Percentiles rank a stretch among this genome's conserved stretches.
These are phyloP conservation scores for Taxidea taxus DNA, from an alignment of 2,113 vertebrate species.

Conservation along the genomic window DNA sequence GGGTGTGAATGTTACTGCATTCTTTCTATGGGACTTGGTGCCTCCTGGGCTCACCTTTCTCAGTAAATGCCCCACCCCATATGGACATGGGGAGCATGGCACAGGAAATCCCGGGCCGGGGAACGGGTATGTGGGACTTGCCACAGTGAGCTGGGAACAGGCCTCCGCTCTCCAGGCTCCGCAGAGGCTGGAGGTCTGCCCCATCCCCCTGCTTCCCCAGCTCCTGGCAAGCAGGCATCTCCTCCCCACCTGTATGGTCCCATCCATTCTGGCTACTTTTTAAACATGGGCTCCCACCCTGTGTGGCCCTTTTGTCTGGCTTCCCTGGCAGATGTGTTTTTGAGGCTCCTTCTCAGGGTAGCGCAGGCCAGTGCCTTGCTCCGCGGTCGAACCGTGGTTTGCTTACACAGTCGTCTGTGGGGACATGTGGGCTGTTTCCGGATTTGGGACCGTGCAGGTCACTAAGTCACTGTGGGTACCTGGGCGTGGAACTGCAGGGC, in stretches of 20 bases:
- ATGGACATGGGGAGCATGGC: neutral
- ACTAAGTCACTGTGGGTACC: neutral
- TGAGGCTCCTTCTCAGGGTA: neutral
- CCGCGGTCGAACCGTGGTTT: neutral
- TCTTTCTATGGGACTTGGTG: neutral
- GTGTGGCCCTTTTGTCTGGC: neutral
- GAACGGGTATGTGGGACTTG: neutral
- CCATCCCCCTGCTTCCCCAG: neutral
- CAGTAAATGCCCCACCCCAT: neutral
- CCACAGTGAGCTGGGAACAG: neutral
- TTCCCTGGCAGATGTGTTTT: neutral
- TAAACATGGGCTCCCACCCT: neutral
- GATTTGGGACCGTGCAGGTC: neutral
- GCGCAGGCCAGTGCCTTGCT: neutral
- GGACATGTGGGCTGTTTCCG: neutral
- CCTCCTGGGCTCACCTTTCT: neutral
- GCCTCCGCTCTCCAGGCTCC: rapidly evolving
- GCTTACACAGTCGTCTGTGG: rapidly evolving
- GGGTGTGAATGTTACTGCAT: neutral
- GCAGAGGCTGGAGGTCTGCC: neutral
- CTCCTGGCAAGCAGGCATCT: neutral
- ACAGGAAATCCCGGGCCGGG: neutral
- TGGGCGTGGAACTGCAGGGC: neutral
- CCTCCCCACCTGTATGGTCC: neutral
- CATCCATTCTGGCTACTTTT: neutral